Conservation (phyloP, 1,140 invertebrate genomes). For the Goniozus legneri region DNA sequence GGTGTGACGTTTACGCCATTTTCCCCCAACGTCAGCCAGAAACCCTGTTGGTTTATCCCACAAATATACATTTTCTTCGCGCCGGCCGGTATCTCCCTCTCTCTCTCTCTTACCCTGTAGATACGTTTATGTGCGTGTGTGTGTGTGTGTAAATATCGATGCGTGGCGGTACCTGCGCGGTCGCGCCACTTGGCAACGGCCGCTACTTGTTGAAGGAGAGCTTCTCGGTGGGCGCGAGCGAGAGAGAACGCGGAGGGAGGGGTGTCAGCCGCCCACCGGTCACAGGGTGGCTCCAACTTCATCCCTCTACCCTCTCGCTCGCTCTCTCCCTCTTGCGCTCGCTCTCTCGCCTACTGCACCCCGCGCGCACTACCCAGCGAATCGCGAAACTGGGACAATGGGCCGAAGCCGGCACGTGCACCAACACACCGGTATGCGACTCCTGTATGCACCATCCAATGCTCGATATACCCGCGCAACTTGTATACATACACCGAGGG, state of each 20-base stretch:
- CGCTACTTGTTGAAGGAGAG: slow-evolving; percentile 38
- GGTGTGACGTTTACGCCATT: too few relatives aligned
- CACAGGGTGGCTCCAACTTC: slow-evolving; percentile 31
- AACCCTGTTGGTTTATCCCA: too few relatives aligned
- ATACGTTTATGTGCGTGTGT: not conserved
- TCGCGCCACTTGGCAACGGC: slow-evolving; percentile 15
- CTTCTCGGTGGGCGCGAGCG: not conserved
- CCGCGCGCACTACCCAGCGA: too few relatives aligned
- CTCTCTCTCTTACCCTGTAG: slow-evolving; percentile 6
- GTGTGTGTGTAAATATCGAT: not conserved
- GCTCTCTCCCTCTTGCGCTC: too few relatives aligned
- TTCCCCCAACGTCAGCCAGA: too few relatives aligned
- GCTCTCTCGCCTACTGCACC: too few relatives aligned
- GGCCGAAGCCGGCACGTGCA: slow-evolving; percentile 46
- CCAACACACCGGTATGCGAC: too few relatives aligned
- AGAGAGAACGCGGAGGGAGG: slow-evolving; percentile 1
- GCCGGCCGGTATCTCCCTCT: slow-evolving; percentile 29
- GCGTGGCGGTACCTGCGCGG: slow-evolving; percentile 5
- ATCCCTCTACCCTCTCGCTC: too few relatives aligned
- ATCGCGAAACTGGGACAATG: slow-evolving; percentile 47
- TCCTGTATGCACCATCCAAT: too few relatives aligned
- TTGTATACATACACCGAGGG: too few relatives aligned
- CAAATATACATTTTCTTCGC: too few relatives aligned
- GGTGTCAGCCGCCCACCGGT: slow-evolving; percentile 14
- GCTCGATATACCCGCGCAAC: too few relatives aligned